Evolutionary conservation across 2,113 vertebrate genomes (phyloP).

Genomic region (Penelope pileata): DNA sequence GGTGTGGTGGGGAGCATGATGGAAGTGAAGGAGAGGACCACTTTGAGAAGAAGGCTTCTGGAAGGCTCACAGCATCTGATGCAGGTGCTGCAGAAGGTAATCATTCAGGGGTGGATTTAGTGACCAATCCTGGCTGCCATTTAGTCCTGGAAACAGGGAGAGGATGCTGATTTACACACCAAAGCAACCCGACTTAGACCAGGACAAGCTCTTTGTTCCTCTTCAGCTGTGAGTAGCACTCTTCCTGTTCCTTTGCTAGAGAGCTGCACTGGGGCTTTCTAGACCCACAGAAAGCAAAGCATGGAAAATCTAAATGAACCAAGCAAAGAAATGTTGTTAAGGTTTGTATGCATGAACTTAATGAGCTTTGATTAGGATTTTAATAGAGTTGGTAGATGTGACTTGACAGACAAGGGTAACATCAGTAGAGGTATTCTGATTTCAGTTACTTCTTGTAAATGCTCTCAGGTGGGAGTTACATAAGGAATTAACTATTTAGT

Average conservation of each 20-base stretch:
- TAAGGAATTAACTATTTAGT: background rate
- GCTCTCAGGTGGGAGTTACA: background rate
- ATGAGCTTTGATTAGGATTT: background rate
- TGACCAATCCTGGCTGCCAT: background rate
- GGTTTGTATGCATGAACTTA: background rate
- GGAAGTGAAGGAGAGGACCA: background rate
- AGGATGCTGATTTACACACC: background rate
- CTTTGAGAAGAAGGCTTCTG: background rate
- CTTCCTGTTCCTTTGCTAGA: background rate
- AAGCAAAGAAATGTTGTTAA: background rate
- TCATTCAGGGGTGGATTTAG: background rate
- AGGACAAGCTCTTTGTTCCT: background rate
- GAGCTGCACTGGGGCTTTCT: background rate
- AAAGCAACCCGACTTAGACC: background rate
- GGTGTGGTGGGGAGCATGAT: background rate
- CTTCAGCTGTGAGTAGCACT: background rate
- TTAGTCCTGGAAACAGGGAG: background rate
- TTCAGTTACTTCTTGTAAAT: background rate
- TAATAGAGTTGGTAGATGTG: background rate
- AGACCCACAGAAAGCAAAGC: background rate
- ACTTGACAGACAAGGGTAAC: background rate
- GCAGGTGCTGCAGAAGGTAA: background rate
- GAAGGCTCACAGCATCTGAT: background rate
- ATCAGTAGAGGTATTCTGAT: background rate
- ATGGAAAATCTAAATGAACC: background rate